A percentile compares a stretch with the other conserved stretches of the same genome.
Conservation (phyloP, 1,140 invertebrate genomes). For the Euura lappo region DNA sequence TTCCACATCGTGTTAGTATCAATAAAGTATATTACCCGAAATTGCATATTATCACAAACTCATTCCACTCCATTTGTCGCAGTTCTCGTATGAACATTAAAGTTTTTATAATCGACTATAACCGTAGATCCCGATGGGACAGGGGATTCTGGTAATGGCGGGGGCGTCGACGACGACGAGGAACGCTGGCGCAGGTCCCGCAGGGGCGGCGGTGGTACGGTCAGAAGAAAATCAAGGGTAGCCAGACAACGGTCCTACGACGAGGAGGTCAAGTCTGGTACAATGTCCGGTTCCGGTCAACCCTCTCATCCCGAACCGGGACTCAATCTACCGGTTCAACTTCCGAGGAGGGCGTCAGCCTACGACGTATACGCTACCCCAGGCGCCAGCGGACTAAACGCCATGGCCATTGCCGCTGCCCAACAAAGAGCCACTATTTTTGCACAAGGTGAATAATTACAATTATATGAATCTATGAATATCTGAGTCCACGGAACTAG, state of each 20-base stretch:
- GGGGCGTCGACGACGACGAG: conserved; percentile 44
- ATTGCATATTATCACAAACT: no score
- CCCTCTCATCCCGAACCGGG: conserved; percentile 55
- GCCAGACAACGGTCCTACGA: conserved; percentile 81
- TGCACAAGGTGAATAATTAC: conserved; percentile 41
- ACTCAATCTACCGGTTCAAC: conserved; percentile 68
- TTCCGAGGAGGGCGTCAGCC: conserved; percentile 77
- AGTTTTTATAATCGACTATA: no score
- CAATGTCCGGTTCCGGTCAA: conserved; percentile 35
- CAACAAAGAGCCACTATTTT: conserved; percentile 54
- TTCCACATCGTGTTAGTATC: no score
- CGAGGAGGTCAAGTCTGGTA: conserved; percentile 69
- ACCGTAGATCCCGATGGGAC: conserved; percentile 21
- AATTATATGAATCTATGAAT: no score
- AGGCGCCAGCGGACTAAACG: conserved; percentile 40
- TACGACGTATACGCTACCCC: conserved; percentile 74
- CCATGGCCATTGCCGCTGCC: conserved; percentile 46
- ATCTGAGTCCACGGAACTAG: no score
- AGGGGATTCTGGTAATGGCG: conserved; percentile 17
- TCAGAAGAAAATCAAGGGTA: conserved; percentile 71
- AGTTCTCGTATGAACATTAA: no score
- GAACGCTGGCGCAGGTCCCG: conserved; percentile 43
- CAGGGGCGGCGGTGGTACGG: conserved; percentile 41
- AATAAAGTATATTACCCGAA: no score
- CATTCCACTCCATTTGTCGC: no score